Base-by-base conservation (phyloP, 2,797 vertebrate genomes). In the Sebastes oblongus region DNA sequence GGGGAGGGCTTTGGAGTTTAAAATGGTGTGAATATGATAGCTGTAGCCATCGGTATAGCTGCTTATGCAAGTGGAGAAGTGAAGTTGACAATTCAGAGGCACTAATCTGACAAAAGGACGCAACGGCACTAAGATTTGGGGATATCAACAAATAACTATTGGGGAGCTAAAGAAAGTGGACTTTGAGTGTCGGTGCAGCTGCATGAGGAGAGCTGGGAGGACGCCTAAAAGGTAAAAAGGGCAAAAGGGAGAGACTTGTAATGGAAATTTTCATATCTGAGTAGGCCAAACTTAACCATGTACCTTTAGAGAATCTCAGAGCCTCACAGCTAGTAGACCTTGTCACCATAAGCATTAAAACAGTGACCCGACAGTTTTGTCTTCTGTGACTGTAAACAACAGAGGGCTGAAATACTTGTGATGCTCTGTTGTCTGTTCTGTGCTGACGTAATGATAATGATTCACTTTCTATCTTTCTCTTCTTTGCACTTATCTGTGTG, bases 1-100 rank as follows among this genome's bases (percentile, higher is more conserved):
- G 92, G 94, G 94, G 93, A 92, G 94, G 94, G 95, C 92, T 91
- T 82, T 90, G 92, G 88, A 90, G 92, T 93, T 94, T 95, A 94
- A 95, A 94, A 93, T 91, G 93, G 93, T 93, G 91, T 92, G 93
- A 94, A 95, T 94, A 94, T 94, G 94, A 94, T 93, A 93, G 91
- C 92, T 90, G 89, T 82, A 88, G 83, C 88, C 89, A 89, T 81
- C 65, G 76, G 87, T 81, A 80, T 78, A 84, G 84, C 88, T 81
- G 84, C 88, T 81, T 86, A 82, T 92, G 89, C 90, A 92, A 94
- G 92, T 89, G 85, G 83, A 89, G 90, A 90, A 87, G 86, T 80
- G 85, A 91, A 92, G 90, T 85, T 91, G 86, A 88, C 84, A 90
- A 90, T 88, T 82, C 79, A 75, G 84, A 86, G 88, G 91, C 79